Evolutionary conservation across 30 jellyfish, hydroid and myxozoan species (phyloP), one percentile per base, ranked within the genome.

Genomic region (Clytia hemisphaerica): DNA sequence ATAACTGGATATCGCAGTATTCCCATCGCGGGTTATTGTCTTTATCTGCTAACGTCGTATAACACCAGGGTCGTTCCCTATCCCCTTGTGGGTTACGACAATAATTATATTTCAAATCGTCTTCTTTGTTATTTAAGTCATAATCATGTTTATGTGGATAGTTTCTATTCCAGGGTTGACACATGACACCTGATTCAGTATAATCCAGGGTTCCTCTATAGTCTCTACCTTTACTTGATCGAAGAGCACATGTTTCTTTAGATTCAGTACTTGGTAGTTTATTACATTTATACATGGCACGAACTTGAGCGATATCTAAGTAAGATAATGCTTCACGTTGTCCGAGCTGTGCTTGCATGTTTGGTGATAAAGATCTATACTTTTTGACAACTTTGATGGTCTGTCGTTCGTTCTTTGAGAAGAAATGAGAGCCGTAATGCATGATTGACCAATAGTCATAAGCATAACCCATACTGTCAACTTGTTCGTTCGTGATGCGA

Each of bases 61-160:
- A 88, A 46, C 97, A 88, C 97, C 97, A 88, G 3, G 97, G 97
- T 72, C 94, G 78, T 61, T 61, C 72, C 55, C 82, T 67, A 26
- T 86, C 59, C 7, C 97, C 97, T 18, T 93, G 94, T 18, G 97
- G 97, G 58, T 89, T 80, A 4, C 95, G 93, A 65, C 98, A 80
- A 26, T 61, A 58, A 58, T 89, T 80, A 45, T 89, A 95, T 19
- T 38, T 53, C 49, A 80, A 79, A 1, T 93, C 95, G 66, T 76
- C 90, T 16, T 21, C 30, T n/a, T 38, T 78, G 40, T 89, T 75
- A 4, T 50, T 71, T 35, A 75, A 53, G 71, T 82, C 67, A 58
- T 89, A 79, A n/a, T 64, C 42, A 67, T 89, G 95, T 27, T 49
- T 57, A 47, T 89, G 95, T 47, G 95, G 98, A 47, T 76, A 89